Percentiles rank a stretch among this genome's conserved stretches.
Evolutionary conservation across 2,113 vertebrate species (phyloP).

Genomic region (Ammospiza nelsoni): DNA sequence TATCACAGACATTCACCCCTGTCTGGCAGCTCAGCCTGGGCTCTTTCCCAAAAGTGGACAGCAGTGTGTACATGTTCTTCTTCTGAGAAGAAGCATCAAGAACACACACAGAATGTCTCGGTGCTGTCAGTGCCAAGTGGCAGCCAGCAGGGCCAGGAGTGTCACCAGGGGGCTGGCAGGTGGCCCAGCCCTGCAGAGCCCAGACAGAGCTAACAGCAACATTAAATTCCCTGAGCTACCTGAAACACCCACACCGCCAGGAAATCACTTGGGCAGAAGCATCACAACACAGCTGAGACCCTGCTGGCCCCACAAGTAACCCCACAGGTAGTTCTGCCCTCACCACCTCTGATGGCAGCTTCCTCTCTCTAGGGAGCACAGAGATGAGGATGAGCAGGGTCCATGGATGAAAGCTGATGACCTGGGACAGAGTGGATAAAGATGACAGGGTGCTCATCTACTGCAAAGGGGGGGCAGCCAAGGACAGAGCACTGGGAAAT

Average conservation of each 20-base stretch:
- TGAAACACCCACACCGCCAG: not conserved
- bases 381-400: not conserved
- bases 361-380: not conserved
- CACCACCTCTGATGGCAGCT: not conserved
- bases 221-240: not conserved
- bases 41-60: not conserved
- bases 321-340: not conserved
- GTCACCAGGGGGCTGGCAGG: not conserved
- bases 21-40: not conserved
- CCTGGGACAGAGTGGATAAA: not conserved
- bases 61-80: not conserved
- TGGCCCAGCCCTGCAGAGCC: not conserved
- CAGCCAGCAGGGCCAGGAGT: not conserved
- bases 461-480: not conserved
- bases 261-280: not conserved
- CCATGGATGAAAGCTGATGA: not conserved
- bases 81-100: not conserved
- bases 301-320: accelerated
- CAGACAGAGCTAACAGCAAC: not conserved
- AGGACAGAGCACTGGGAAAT: conserved; percentile 1
- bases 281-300: not conserved
- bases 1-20: not conserved
- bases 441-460: not conserved
- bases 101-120: not conserved
- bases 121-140: not conserved